Base-by-base conservation (phyloP, 2,888 invertebrate species). In the Melangyna quadrimaculata region DNA sequence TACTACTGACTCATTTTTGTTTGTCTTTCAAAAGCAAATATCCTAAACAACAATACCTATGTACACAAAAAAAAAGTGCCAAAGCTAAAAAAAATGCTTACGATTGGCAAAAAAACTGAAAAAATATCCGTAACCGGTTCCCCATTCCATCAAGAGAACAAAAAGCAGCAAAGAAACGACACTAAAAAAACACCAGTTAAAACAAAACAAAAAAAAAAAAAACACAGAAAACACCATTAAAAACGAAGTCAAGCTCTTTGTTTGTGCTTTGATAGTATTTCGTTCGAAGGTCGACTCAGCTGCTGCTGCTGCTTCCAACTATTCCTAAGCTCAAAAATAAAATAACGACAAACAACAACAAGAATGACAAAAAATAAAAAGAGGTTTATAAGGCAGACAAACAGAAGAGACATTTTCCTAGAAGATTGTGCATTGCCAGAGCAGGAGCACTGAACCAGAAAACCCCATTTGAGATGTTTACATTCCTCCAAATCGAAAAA, bases 361-460 rank as follows among this genome's bases (percentile, higher is more conserved):
- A 61, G 3, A 51, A 24, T 5, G n/a, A 48, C 3, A 35, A n/a
- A 7, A 67, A 32, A 65, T 29, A 19, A 32, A 45, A 45, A 45
- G 32, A 32, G 19, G 55, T 72, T 45, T 72, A 53, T 55, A 55
- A 37, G 45, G 71, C 51, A 71, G 72, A 67, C 78, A 78, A 65
- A 69, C 55, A 74, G 63, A 78, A 72, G 24, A 75, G 53, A 74
- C 48, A 74, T 70, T 69, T 48, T 65, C 57, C 53, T 59, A 22
- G 24, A 72, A 86, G 63, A 77, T 80, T 72, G 45, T 65, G 72
- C 72, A 78, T 69, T 78, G 67, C 67, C 48, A 67, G 24, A 67
- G 77, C 86, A 86, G 51, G 24, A 67, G 77, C 86, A 86, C 51
- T 70, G 77, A 86, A 86, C 73, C 86, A 73, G 86, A 86, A 86